Evolutionary conservation across 2,797 vertebrate species (phyloP).

Genomic region (Meda fulgida): DNA sequence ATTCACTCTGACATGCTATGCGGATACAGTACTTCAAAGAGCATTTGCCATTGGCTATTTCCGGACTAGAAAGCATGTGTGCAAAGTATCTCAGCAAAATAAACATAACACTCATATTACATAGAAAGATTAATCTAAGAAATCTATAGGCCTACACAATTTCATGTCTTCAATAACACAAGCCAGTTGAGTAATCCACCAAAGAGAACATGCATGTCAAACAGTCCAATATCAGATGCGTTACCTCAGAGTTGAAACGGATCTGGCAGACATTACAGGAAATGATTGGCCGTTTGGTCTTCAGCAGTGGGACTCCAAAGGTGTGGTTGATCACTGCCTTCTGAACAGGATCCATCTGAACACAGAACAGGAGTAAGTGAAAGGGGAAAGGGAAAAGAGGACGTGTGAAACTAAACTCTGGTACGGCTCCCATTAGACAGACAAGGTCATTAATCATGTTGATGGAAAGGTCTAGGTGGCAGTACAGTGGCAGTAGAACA

Average conservation of each 20-base stretch:
- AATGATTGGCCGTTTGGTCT: slow-evolving; percentile 90
- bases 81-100: slow-evolving; percentile 31
- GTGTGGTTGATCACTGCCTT: slow-evolving; percentile 92
- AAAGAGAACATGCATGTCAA: slow-evolving; percentile 14
- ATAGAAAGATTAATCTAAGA: slow-evolving; percentile 30
- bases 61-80: slow-evolving; percentile 34
- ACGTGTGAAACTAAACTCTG: slow-evolving; percentile 49
- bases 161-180: not conserved
- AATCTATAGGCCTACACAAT: not conserved
- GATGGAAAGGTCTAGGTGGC: slow-evolving; percentile 51
- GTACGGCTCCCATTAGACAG: slow-evolving; percentile 31
- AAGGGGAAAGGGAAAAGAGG: slow-evolving; percentile 32
- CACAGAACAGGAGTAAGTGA: slow-evolving; percentile 26
- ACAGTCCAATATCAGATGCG: slow-evolving; percentile 15
- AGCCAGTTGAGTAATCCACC: not conserved
- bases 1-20: slow-evolving; percentile 23
- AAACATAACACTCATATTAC: slow-evolving; percentile 33
- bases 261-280: slow-evolving; percentile 96
- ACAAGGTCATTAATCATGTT: slow-evolving; percentile 52
- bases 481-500: slow-evolving; percentile 48
- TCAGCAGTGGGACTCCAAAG: slow-evolving; percentile 86
- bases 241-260: slow-evolving; percentile 94
- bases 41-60: slow-evolving; percentile 45
- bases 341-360: slow-evolving; percentile 94
- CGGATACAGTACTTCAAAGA: slow-evolving; percentile 37